Base-by-base conservation (phyloP, 2,888 invertebrate genomes). In the Mesoligia furuncula region DNA sequence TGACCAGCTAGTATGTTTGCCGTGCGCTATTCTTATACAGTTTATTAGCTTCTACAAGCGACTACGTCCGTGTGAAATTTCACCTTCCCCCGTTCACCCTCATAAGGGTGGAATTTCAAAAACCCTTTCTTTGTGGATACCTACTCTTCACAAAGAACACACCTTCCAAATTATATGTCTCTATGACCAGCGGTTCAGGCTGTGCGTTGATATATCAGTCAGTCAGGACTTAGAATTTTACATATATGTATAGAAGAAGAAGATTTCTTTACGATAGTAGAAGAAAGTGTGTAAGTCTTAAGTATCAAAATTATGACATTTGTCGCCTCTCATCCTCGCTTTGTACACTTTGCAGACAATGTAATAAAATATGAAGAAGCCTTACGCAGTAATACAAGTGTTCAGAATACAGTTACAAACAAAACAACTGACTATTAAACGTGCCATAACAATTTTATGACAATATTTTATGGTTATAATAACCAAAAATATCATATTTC, bases 361-460 rank as follows among this genome's bases (percentile, higher is more conserved):
- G 65, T 5, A 48, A 65, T 79, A 69, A 54, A 51, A 61, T 64
- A 54, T 39, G 1, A 61, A 59, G 54, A 68, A 72, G 59, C 45
- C 62, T 17, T 59, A 59, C 20, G 17, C 39, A 68, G 67, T 70
- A 67, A 68, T 59, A n/a, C 36, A 36, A 80, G 36, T 68, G 31
- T 54, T 9, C 36, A 74, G n/a, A 64, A 31, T 31, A 66, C 54
- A 6, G 27, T 65, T 65, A 67, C 27, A 76, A 45, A 64, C 59
- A 64, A 71, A 77, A 64, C 81, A 13, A 81, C 15, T 39, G 57
- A n/a, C 20, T n/a, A 48, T 83, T 69, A 83, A 83, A 76, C 13
- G 9, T 7, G 24, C 65, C 27, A 36, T 74, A 72, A 74, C 15
- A 64, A 51, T 74, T 77, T 77, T 81, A 75, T 27, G 72, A 69